phyloP scores from a whole-genome alignment of 2,113 vertebrate species.

The Geococcyx californianus region DNA sequence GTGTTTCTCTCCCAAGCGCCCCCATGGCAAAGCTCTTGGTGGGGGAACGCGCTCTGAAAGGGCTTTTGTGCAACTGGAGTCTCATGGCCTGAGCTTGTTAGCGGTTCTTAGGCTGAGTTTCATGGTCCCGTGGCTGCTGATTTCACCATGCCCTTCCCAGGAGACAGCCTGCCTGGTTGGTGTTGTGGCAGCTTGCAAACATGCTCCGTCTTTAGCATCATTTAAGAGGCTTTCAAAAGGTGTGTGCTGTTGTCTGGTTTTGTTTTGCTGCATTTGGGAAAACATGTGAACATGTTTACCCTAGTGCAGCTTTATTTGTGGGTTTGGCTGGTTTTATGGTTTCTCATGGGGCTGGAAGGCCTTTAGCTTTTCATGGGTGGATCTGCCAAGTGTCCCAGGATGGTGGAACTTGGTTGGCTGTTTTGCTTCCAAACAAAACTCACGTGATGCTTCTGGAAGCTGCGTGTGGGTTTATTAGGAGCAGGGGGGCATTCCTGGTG shows the following conservation, averaged over 20 bases:
- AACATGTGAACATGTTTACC: not conserved
- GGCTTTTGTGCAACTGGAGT: not conserved
- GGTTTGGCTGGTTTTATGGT: not conserved
- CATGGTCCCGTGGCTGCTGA: fast-evolving
- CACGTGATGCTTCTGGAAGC: not conserved
- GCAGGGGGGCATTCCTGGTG: not conserved
- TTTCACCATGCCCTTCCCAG: fast-evolving
- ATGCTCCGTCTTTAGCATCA: not conserved
- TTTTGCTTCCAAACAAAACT: not conserved
- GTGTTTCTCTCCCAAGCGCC: not conserved
- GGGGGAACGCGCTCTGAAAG: not conserved
- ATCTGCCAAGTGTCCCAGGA: not conserved
- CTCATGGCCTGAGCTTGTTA: not conserved
- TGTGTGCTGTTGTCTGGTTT: not conserved
- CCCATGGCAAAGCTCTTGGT: not conserved
- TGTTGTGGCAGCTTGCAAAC: not conserved
- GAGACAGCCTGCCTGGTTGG: fast-evolving
- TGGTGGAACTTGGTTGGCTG: not conserved
- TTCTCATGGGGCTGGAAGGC: not conserved
- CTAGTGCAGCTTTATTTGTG: not conserved
- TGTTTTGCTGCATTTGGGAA: not conserved
- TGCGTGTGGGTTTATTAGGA: not conserved
- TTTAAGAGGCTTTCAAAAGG: not conserved
- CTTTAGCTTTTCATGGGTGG: not conserved
- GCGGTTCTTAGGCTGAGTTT: not conserved